Percentiles rank a stretch among this genome's conserved stretches.
Evolutionary conservation across 2,888 invertebrate species (phyloP).

Genomic region (Hartigia nigra): DNA sequence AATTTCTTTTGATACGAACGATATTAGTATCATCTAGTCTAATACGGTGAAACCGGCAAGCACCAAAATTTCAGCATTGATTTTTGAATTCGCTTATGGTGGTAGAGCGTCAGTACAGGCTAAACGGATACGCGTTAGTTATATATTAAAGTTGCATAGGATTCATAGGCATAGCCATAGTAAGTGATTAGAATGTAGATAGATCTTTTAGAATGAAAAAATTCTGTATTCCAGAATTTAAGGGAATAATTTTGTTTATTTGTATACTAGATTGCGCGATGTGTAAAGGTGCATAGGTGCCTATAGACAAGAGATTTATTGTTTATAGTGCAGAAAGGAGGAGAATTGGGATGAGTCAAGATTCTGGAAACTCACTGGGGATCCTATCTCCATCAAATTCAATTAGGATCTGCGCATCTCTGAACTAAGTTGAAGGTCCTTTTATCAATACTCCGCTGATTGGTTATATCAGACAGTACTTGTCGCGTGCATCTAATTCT

Average conservation of each 20-base stretch:
- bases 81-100: not conserved
- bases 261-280: not conserved
- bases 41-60: not conserved
- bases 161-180: not conserved
- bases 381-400: not conserved
- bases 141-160: not conserved
- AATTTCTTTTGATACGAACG: not conserved
- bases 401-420: not conserved
- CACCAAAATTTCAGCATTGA: not conserved
- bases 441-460: conserved; percentile 8
- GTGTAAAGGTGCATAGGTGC: too few relatives aligned
- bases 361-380: not conserved
- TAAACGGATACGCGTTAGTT: too few relatives aligned
- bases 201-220: not conserved
- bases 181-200: not conserved
- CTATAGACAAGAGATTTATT: not conserved
- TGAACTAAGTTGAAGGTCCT: not conserved
- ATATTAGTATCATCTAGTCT: not conserved
- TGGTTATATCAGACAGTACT: conserved; percentile 8
- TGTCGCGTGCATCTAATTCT: not conserved
- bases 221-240: not conserved
- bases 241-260: not conserved
- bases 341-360: not conserved
- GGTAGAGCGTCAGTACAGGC: not conserved
- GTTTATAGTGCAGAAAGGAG: not conserved